Percentiles rank a stretch among this genome's conserved stretches.
Evolutionary conservation across 2,113 vertebrate genomes (phyloP).

Genomic region (Chitala chitala): DNA sequence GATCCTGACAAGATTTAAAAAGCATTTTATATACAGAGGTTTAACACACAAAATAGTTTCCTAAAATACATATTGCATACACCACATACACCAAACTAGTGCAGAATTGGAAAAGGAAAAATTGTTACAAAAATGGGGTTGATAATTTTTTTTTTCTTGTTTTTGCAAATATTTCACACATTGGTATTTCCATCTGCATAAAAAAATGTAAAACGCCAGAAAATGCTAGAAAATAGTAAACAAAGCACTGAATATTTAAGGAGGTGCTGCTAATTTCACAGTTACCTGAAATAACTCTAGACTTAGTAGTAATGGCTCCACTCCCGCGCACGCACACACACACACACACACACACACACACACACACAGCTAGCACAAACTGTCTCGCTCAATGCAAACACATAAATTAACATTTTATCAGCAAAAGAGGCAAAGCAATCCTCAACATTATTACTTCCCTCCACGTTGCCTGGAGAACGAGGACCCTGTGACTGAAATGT

Average conservation of each 20-base stretch:
- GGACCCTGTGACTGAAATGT: too few species aligned
- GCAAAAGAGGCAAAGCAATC: slow-evolving; percentile 4
- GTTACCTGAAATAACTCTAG: not conserved
- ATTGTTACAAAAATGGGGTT: not conserved
- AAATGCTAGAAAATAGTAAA: too few species aligned
- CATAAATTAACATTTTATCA: slow-evolving; percentile 25
- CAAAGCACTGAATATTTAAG: not conserved
- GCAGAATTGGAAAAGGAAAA: not conserved
- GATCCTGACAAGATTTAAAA: too few species aligned
- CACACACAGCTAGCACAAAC: not conserved
- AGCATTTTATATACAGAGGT: not conserved
- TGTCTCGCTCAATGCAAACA: slow-evolving; percentile 20
- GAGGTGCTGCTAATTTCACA: not conserved
- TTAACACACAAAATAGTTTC: not conserved
- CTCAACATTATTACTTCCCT: slow-evolving; percentile 5
- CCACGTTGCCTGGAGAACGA: slow-evolving; percentile 20
- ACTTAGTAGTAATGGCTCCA: too few species aligned
- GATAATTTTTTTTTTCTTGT: not conserved
- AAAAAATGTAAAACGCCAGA: too few species aligned
- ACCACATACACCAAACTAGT: not conserved
- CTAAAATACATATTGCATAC: too few species aligned
- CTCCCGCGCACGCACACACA: not conserved
- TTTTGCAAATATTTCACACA: too few species aligned
- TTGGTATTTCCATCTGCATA: too few species aligned
- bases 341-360: not conserved